phyloP scores from a whole-genome alignment of 1,140 invertebrate genomes.

The Orussus abietinus region DNA sequence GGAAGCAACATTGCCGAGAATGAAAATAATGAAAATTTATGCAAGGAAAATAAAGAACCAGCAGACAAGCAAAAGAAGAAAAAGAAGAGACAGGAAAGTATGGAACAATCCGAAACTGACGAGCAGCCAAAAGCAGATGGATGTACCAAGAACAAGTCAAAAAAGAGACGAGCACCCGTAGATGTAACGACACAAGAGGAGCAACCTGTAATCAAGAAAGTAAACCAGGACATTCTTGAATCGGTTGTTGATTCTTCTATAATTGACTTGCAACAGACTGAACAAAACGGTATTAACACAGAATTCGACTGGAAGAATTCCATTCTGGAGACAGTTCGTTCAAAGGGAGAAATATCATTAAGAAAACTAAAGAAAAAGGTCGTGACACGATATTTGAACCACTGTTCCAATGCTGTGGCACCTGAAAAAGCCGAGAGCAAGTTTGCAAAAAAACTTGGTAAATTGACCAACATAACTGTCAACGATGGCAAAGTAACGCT shows the following conservation, averaged over 20 bases:
- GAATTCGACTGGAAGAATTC: slow-evolving; percentile 43
- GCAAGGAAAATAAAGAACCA: slow-evolving; percentile 27
- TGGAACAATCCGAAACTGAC: slow-evolving; percentile 9
- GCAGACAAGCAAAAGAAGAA: slow-evolving; percentile 20
- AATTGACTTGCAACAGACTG: no score
- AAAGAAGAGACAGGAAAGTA: slow-evolving; percentile 22
- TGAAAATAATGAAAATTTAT: slow-evolving; percentile 45
- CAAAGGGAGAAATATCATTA: slow-evolving; percentile 42
- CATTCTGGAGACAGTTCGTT: slow-evolving; percentile 40
- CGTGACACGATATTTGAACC: slow-evolving; percentile 34
- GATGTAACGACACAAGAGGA: not conserved
- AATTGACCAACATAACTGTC: slow-evolving; percentile 32
- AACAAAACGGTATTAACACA: not conserved
- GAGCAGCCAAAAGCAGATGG: slow-evolving; percentile 8
- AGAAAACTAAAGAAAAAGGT: slow-evolving; percentile 49
- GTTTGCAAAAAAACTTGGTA: slow-evolving; percentile 49
- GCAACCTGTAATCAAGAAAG: slow-evolving; percentile 10
- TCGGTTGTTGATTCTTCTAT: not conserved
- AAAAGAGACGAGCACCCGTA: slow-evolving; percentile 8
- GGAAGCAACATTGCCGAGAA: slow-evolving; percentile 36
- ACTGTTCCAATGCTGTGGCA: slow-evolving; percentile 25
- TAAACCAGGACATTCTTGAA: slow-evolving; percentile 11
- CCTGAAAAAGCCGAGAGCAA: slow-evolving; percentile 39
- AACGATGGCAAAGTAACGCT: slow-evolving; percentile 33
- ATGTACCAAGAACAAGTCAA: slow-evolving; percentile 12